A percentile compares a stretch with the other conserved stretches of the same genome.
Conservation (phyloP, 2,797 vertebrate species). For the Lophura swinhoii region DNA sequence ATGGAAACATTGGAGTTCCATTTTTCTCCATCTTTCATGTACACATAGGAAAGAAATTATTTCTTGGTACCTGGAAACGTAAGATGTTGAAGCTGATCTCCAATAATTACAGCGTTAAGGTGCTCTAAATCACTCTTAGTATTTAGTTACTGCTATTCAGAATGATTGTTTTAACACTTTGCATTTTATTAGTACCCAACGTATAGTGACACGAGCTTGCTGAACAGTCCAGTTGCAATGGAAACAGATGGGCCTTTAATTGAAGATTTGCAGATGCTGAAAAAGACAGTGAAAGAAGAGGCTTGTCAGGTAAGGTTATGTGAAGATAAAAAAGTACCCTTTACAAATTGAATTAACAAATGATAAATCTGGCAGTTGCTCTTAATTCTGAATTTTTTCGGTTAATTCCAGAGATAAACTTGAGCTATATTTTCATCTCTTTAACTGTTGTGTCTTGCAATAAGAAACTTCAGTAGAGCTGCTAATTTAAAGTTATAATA, state of each 20-base stretch:
- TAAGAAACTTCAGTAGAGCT: not conserved
- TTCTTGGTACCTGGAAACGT: not conserved
- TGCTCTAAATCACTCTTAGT: constrained; percentile 31
- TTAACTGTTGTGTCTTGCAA: not conserved
- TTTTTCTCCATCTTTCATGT: not conserved
- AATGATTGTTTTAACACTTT: constrained; percentile 74
- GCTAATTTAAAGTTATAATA: not conserved
- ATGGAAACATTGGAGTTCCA: not conserved
- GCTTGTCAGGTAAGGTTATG: constrained; percentile 89
- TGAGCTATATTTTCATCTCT: not conserved
- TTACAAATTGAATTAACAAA: not conserved
- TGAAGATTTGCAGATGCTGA: constrained; percentile 97
- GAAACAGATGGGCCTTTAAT: constrained; percentile 94
- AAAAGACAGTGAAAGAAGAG: constrained; percentile 93
- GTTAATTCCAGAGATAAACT: not conserved
- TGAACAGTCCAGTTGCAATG: constrained; percentile 95
- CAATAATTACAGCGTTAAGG: not conserved
- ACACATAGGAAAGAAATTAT: not conserved
- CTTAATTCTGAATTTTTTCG: not conserved
- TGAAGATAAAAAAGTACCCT: constrained; percentile 3
- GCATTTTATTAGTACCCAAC: constrained; percentile 90
- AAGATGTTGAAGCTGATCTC: not conserved
- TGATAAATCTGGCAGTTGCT: not conserved
- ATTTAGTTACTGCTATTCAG: not conserved
- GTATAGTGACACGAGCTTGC: constrained; percentile 88